Evolutionary conservation across 2,113 vertebrate species (phyloP).

Genomic region (Terrapene triunguis): DNA sequence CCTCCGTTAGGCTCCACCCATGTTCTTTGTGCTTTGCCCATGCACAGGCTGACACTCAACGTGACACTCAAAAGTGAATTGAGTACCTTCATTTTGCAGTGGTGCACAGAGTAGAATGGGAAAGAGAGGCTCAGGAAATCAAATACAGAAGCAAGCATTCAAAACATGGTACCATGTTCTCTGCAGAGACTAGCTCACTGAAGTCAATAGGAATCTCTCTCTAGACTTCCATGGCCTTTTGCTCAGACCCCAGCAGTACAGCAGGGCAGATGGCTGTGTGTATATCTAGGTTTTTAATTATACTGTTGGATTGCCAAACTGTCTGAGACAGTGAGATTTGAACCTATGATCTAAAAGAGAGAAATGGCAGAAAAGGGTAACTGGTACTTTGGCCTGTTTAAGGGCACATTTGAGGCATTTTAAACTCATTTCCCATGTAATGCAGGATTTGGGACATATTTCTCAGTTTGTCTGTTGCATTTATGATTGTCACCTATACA

Average conservation of each 20-base stretch:
- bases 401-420: neutral
- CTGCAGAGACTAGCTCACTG: fast-evolving
- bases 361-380: neutral
- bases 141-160: neutral
- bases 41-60: neutral
- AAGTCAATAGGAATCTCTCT: neutral
- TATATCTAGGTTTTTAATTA: fast-evolving
- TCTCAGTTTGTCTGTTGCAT: neutral
- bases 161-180: fast-evolving
- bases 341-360: neutral
- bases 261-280: neutral
- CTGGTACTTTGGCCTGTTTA: neutral
- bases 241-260: fast-evolving
- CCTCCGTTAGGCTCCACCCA: neutral
- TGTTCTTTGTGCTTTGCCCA: neutral
- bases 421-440: neutral
- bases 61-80: fast-evolving
- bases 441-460: neutral
- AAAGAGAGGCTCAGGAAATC: fast-evolving
- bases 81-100: fast-evolving
- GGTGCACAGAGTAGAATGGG: neutral
- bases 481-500: neutral
- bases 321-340: neutral
- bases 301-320: neutral
- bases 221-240: neutral